A percentile compares a stretch with the other conserved stretches of the same genome.
Evolutionary conservation across 2,888 invertebrate genomes (phyloP).

Genomic region (Eudemis profundana): DNA sequence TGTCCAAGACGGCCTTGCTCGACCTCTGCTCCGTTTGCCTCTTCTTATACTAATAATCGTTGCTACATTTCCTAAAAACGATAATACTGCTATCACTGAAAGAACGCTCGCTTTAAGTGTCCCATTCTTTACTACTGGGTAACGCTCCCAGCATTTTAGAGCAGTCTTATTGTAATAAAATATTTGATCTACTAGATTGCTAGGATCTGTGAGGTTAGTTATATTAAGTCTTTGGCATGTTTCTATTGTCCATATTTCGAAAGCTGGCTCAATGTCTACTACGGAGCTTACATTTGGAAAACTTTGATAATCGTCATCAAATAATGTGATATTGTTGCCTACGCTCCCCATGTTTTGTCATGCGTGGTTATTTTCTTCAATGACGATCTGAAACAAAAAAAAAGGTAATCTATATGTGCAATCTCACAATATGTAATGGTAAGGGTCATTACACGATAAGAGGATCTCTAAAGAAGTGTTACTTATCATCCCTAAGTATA

Average conservation of each 20-base stretch:
- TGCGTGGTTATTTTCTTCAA: conserved; percentile 59
- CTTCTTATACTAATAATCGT: conserved; percentile 91
- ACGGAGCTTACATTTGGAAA: conserved; percentile 60
- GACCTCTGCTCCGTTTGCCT: conserved; percentile 84
- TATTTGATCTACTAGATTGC: conserved; percentile 56
- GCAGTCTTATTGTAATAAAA: conserved; percentile 68
- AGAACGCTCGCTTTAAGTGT: conserved; percentile 88
- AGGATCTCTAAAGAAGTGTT: too few relatives aligned
- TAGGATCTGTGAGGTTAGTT: conserved; percentile 61
- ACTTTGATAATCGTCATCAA: conserved; percentile 62
- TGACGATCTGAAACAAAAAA: conserved; percentile 67
- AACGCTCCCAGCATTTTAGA: conserved; percentile 85
- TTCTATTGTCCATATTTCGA: conserved; percentile 68
- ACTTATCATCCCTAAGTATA: too few relatives aligned
- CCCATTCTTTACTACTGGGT: conserved; percentile 87
- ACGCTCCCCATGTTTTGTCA: conserved; percentile 79
- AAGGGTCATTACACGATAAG: too few relatives aligned
- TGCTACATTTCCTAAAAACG: conserved; percentile 90
- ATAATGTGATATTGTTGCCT: conserved; percentile 81
- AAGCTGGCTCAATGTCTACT: conserved; percentile 51
- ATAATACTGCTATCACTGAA: conserved; percentile 88
- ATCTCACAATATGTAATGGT: too few relatives aligned
- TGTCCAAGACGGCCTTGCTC: conserved; percentile 87
- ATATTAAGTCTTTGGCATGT: conserved; percentile 65
- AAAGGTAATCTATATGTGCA: too few relatives aligned